phyloP scores from a whole-genome alignment of 2,113 vertebrate genomes.

The Protobothrops flavoviridis region DNA sequence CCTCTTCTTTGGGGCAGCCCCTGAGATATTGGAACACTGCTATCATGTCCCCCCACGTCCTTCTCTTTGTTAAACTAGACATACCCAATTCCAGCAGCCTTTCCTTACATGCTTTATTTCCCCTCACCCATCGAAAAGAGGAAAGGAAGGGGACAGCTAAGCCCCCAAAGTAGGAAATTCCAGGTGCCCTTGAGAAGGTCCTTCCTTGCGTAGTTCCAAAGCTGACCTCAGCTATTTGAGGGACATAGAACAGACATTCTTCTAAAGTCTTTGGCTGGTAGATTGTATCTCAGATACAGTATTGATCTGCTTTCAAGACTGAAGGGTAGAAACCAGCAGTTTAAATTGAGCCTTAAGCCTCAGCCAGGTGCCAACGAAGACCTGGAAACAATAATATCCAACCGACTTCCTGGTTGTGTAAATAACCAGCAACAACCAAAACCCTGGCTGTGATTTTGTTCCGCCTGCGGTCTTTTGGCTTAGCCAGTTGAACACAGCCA shows the following conservation, averaged over 20 bases:
- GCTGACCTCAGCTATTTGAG: not conserved
- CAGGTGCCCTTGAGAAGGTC: not conserved
- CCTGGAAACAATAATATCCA: not conserved
- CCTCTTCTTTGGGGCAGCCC: too few relatives aligned
- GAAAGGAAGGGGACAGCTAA: not conserved
- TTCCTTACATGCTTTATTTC: not conserved
- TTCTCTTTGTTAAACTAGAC: too few relatives aligned
- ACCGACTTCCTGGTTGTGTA: not conserved
- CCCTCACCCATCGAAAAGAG: not conserved
- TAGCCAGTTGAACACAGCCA: too few relatives aligned
- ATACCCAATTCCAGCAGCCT: too few relatives aligned
- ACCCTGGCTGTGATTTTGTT: not conserved
- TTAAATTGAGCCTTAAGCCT: not conserved
- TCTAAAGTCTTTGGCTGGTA: not conserved
- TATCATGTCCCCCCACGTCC: too few relatives aligned
- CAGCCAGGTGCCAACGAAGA: not conserved
- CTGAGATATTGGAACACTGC: too few relatives aligned
- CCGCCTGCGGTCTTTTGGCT: not conserved
- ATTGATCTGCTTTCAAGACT: not conserved
- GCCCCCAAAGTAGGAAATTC: not conserved
- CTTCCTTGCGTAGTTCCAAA: not conserved
- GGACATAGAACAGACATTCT: not conserved
- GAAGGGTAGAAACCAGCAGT: not conserved
- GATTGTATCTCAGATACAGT: not conserved
- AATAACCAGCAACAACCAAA: not conserved